Base-by-base conservation (phyloP, 1,140 invertebrate genomes). In the Drosophila rufa region DNA sequence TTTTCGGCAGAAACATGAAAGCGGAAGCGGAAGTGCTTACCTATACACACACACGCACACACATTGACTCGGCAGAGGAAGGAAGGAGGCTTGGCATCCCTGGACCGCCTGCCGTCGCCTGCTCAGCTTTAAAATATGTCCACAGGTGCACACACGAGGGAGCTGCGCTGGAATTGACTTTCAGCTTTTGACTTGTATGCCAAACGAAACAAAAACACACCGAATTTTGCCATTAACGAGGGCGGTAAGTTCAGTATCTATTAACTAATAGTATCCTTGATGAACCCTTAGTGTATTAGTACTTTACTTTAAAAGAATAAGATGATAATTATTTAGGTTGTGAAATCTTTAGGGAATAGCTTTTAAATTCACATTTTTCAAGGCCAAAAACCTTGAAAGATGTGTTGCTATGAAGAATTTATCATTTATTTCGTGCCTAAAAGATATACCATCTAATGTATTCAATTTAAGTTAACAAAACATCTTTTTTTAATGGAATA, bases 1-100 rank as follows among this genome's bases (percentile, higher is more conserved):
- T 22, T 76, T 69, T 38, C 75, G 36, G 70, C 40, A 51, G 77
- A 57, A 80, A 79, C 80, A 80, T 87, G 71, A 87, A 87, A 87
- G 77, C 83, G 83, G 84, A 89, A 89, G 73, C 80, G 83, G 80
- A 87, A 89, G 84, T 89, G 77, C 84, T 87, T 89, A 84, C 84
- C 73, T 68, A 75, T 68, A 67, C 38, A 40, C 57, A 65, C 36
- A 33, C 40, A 67, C 25, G 47, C 22, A 25, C 22, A 25, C 22
- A 25, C 17, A 60, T 4, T 4, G 5, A 30, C 27, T 30, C 27
- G 27, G 27, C 27, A 30, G 27, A 30, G 27, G 27, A 30, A 30
- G 27, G 27, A 30, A 30, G 27, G 27, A 6, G 27, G 6, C 0
- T 30, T 30, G 27, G 27, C 27, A 30, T 46, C 40, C 42, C 42